Percentiles rank a stretch among this genome's conserved stretches.
These are phyloP conservation scores for Drosophila quadrilineata DNA, from an alignment of 1,140 invertebrate genomes.

Conservation along the genomic window DNA sequence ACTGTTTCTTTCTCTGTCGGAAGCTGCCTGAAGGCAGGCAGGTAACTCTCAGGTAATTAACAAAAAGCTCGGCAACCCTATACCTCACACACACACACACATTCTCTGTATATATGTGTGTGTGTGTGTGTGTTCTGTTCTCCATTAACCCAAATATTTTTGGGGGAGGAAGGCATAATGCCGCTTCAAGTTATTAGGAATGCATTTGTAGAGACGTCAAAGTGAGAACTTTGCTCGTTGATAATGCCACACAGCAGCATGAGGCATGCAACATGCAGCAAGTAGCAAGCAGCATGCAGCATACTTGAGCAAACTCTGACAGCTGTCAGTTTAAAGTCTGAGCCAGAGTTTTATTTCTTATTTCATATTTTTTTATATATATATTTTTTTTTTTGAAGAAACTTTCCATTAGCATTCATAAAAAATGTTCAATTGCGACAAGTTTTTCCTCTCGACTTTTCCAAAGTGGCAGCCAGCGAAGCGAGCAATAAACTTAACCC, in stretches of 20 bases:
- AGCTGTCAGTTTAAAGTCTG: constrained; percentile 26
- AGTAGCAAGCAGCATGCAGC: background rate
- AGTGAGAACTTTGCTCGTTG: constrained; percentile 2
- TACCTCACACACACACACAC: background rate
- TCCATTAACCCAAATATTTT: constrained; percentile 29
- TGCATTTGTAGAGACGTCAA: constrained; percentile 30
- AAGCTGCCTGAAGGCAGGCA: constrained; percentile 3
- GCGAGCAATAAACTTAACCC: constrained; percentile 11
- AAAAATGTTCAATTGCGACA: constrained; percentile 18
- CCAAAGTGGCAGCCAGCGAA: constrained; percentile 8
- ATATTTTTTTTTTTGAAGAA: too few species aligned
- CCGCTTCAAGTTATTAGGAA: constrained; percentile 18
- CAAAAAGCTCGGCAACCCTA: too few species aligned
- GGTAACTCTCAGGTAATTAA: too few species aligned
- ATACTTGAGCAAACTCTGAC: constrained; percentile 8
- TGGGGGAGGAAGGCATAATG: background rate
- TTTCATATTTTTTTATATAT: too few species aligned
- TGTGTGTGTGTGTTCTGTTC: background rate
- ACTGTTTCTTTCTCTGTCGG: too few species aligned
- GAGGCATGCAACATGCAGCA: background rate
- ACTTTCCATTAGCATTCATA: constrained; percentile 10
- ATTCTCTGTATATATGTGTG: background rate
- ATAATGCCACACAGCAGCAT: too few species aligned
- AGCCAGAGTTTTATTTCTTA: constrained; percentile 4
- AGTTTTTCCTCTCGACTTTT: constrained; percentile 13